phyloP scores from a whole-genome alignment of 1,140 invertebrate species.

The Adelges cooleyi region DNA sequence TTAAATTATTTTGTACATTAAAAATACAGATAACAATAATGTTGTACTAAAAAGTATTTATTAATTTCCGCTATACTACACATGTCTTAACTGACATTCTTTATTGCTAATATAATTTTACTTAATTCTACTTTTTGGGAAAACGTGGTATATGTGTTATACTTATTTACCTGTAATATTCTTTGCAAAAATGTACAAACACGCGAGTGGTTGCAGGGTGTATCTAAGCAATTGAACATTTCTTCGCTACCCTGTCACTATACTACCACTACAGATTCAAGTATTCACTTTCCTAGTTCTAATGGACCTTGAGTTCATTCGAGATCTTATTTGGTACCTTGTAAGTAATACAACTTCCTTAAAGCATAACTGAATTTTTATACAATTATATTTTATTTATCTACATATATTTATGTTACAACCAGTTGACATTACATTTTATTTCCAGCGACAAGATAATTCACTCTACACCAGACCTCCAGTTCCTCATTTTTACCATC shows the following conservation, averaged over 20 bases:
- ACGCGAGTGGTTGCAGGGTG: constrained; percentile 18
- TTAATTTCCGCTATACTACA: too few species aligned
- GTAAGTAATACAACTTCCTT: constrained; percentile 9
- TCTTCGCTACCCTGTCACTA: background rate
- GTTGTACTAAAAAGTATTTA: too few species aligned
- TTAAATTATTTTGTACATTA: too few species aligned
- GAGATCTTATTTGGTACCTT: background rate
- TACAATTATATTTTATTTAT: background rate
- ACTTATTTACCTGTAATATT: background rate
- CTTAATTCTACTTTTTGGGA: too few species aligned
- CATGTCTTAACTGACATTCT: too few species aligned
- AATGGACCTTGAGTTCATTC: background rate
- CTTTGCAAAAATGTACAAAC: constrained; percentile 9
- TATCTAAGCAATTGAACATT: background rate
- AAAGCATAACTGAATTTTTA: background rate
- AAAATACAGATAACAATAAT: too few species aligned
- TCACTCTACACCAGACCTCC: constrained; percentile 34
- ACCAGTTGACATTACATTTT: too few species aligned
- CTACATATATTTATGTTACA: constrained; percentile 33
- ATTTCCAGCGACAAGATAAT: constrained; percentile 35
- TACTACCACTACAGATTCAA: constrained; percentile 3
- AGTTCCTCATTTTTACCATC: constrained; percentile 37
- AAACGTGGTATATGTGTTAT: too few species aligned
- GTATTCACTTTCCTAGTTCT: constrained; percentile 1
- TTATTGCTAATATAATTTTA: too few species aligned